phyloP scores from a whole-genome alignment of 2,797 vertebrate genomes.

The Melanotaenia parkinsoni region DNA sequence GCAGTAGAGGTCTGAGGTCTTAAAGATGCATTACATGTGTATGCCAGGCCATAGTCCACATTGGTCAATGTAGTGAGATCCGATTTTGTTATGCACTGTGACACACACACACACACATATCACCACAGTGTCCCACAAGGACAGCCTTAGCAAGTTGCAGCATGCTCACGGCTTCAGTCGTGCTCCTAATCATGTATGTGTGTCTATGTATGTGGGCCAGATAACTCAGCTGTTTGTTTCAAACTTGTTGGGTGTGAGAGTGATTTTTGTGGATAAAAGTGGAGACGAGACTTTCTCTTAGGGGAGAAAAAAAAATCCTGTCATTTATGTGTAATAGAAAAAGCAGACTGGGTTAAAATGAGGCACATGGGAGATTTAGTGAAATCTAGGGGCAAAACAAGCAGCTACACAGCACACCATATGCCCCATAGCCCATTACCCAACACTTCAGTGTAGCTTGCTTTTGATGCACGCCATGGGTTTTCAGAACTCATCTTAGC shows the following conservation, averaged over 20 bases:
- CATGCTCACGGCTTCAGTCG: slow-evolving; percentile 37
- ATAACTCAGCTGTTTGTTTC: slow-evolving; percentile 55
- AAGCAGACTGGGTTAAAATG: slow-evolving; percentile 36
- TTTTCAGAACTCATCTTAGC: slow-evolving; percentile 44
- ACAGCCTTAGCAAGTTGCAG: slow-evolving; percentile 50
- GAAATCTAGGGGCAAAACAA: slow-evolving; percentile 61
- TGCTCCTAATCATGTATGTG: slow-evolving; percentile 27
- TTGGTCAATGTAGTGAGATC: slow-evolving; percentile 18
- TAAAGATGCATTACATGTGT: background rate
- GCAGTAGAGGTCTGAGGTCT: background rate
- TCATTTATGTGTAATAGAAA: slow-evolving; percentile 36
- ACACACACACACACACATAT: slow-evolving; percentile 20
- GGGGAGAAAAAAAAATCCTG: background rate
- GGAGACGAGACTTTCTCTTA: slow-evolving; percentile 30
- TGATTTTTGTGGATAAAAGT: slow-evolving; percentile 45
- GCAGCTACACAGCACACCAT: slow-evolving; percentile 54
- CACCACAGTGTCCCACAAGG: slow-evolving; percentile 31
- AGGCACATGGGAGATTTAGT: slow-evolving; percentile 66
- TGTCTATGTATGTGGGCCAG: slow-evolving; percentile 5
- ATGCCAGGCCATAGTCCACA: slow-evolving; percentile 4
- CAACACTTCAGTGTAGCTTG: slow-evolving; percentile 40
- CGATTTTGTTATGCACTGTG: slow-evolving; percentile 20
- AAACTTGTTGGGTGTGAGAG: slow-evolving; percentile 43
- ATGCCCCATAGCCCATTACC: slow-evolving; percentile 64
- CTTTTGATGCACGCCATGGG: slow-evolving; percentile 36